Evolutionary conservation across 2,797 vertebrate genomes (phyloP).

Genomic region (Rhyacichthys aspro): DNA sequence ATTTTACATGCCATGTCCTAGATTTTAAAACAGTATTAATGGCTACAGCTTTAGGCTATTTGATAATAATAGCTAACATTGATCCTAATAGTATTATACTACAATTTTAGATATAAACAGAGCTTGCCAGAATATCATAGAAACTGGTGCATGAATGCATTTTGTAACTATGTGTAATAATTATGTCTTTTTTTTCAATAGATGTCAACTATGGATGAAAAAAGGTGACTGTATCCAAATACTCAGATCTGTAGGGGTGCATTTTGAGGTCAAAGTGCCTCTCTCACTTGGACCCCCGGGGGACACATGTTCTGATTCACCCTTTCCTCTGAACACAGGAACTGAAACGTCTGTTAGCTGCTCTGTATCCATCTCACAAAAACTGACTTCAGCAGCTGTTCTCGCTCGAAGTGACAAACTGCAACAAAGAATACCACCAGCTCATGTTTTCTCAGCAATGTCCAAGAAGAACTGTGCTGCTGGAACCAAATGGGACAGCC

Average conservation of each 20-base stretch:
- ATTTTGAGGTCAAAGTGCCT: background rate
- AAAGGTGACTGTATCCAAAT: too few relatives aligned
- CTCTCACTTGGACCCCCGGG: conserved; percentile 7
- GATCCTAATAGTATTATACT: too few relatives aligned
- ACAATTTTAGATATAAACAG: too few relatives aligned
- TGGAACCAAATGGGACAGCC: conserved; percentile 31
- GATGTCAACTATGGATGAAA: too few relatives aligned
- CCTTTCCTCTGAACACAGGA: conserved; percentile 65
- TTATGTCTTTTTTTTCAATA: too few relatives aligned
- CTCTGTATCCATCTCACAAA: conserved; percentile 36
- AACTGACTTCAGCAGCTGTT: conserved; percentile 65
- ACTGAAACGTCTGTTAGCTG: conserved; percentile 67
- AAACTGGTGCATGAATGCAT: too few relatives aligned
- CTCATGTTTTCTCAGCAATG: conserved; percentile 79
- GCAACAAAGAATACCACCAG: conserved; percentile 70
- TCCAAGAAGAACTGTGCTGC: conserved; percentile 70
- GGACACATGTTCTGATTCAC: conserved; percentile 60
- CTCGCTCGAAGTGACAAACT: conserved; percentile 64
- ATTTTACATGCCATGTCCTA: too few relatives aligned
- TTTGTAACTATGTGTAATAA: too few relatives aligned
- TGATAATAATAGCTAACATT: too few relatives aligned
- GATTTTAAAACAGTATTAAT: too few relatives aligned
- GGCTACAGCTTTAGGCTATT: too few relatives aligned
- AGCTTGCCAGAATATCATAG: too few relatives aligned
- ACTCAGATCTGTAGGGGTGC: background rate